Evolutionary conservation across 2,797 vertebrate genomes (phyloP).

Genomic region (Enteromius viviparus): DNA sequence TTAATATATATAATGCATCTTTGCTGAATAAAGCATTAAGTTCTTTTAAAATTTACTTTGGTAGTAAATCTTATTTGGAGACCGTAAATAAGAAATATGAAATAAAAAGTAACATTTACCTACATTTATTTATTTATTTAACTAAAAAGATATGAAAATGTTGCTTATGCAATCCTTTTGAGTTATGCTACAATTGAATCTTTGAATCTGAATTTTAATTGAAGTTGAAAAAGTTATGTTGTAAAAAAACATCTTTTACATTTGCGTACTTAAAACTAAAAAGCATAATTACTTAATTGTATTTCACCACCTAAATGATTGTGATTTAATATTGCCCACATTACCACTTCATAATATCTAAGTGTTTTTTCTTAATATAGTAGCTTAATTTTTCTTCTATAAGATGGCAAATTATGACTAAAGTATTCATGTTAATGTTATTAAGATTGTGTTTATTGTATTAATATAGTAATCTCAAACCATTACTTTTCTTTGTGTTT

Average conservation of each 20-base stretch:
- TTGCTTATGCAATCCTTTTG: not conserved
- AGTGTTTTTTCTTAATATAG: not conserved
- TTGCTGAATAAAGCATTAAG: not conserved
- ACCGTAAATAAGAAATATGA: not conserved
- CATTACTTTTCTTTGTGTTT: slow-evolving; percentile 58
- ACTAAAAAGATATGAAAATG: not conserved
- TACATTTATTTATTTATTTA: not conserved
- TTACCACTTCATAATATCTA: not conserved
- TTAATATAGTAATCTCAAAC: slow-evolving; percentile 26
- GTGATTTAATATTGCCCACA: not conserved
- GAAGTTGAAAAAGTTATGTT: not conserved
- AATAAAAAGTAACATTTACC: not conserved
- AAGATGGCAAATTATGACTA: too few relatives aligned
- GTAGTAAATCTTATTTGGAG: not conserved
- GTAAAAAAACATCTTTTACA: not conserved
- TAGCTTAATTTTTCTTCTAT: not conserved
- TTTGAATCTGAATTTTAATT: not conserved
- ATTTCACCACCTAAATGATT: not conserved
- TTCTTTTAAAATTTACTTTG: not conserved
- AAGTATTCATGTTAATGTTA: slow-evolving; percentile 3
- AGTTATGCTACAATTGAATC: not conserved
- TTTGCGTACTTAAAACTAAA: not conserved
- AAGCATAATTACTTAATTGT: not conserved
- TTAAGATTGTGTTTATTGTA: not conserved
- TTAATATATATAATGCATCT: not conserved